Conservation (phyloP, 2,888 invertebrate genomes). For the Cataglyphis altisquamis region DNA sequence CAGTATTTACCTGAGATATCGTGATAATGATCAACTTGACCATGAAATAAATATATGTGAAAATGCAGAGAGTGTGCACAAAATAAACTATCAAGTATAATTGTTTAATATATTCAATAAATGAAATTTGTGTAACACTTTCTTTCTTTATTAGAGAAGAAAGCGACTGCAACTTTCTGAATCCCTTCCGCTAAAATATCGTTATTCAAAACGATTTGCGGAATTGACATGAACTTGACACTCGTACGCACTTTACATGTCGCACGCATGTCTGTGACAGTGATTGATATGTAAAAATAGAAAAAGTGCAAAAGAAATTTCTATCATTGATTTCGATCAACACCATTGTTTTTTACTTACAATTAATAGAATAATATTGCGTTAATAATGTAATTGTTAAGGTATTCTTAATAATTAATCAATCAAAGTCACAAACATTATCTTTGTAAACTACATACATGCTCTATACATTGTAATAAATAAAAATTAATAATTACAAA, state of each 20-base stretch:
- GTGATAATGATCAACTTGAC: not conserved
- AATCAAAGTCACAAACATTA: not conserved
- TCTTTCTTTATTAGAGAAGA: not conserved
- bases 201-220: constrained; percentile 35
- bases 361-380: not conserved
- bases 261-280: constrained; percentile 38
- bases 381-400: constrained; percentile 10
- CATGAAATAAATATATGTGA: not conserved
- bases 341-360: constrained; percentile 34
- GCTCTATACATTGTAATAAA: not conserved
- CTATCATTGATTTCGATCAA: constrained; percentile 34
- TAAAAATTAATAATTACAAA: not conserved
- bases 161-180: not conserved
- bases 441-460: no score
- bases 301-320: constrained; percentile 20
- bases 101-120: not conserved
- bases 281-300: constrained; percentile 48
- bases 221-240: constrained; percentile 44
- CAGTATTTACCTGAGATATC: constrained; percentile 76
- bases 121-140: not conserved
- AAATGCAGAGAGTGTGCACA: not conserved
- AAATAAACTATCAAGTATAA: not conserved
- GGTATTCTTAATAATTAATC: not conserved
- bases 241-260: constrained; percentile 35
- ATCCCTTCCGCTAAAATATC: constrained; percentile 45